Percentiles rank a stretch among this genome's conserved stretches.
Conservation (phyloP, 2,888 invertebrate species). For the Pandemis heparana region DNA sequence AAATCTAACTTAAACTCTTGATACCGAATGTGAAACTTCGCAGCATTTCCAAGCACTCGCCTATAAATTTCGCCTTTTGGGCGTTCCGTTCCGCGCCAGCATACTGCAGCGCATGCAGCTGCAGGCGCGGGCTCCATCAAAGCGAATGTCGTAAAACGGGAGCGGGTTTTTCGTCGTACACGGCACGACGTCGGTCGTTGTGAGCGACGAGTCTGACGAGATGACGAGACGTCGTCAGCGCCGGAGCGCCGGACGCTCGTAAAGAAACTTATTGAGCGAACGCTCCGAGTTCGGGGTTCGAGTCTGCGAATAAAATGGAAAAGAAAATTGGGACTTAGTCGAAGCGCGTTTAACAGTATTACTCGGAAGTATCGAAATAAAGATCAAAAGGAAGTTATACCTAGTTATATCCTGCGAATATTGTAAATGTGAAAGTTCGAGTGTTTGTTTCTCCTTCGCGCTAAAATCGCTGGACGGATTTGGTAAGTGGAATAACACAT, state of each 20-base stretch:
- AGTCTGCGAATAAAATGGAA: background rate
- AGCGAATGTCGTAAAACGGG: conserved; percentile 41
- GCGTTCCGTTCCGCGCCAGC: conserved; percentile 29
- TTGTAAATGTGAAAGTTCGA: no score
- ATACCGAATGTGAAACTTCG: conserved; percentile 16
- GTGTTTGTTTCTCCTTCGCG: no score
- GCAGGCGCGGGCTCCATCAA: conserved; percentile 37
- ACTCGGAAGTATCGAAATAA: no score
- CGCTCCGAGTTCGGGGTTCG: background rate
- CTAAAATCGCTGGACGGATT: no score
- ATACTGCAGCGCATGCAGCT: conserved; percentile 10
- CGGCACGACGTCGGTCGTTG: conserved; percentile 44
- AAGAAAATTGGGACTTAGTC: conserved; percentile 3
- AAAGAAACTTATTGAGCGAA: conserved; percentile 57
- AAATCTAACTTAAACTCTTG: conserved; percentile 31
- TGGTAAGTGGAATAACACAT: no score
- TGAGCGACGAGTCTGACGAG: conserved; percentile 23
- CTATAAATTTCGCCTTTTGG: conserved; percentile 41
- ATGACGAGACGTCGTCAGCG: conserved; percentile 34
- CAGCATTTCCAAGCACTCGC: conserved; percentile 36
- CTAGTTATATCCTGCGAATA: no score
- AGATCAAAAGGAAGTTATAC: no score
- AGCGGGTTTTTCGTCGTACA: conserved; percentile 27
- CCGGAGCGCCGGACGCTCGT: conserved; percentile 19
- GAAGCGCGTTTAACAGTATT: background rate